Conservation (phyloP, 1,140 invertebrate genomes). For the Platorchestia sp. region DNA sequence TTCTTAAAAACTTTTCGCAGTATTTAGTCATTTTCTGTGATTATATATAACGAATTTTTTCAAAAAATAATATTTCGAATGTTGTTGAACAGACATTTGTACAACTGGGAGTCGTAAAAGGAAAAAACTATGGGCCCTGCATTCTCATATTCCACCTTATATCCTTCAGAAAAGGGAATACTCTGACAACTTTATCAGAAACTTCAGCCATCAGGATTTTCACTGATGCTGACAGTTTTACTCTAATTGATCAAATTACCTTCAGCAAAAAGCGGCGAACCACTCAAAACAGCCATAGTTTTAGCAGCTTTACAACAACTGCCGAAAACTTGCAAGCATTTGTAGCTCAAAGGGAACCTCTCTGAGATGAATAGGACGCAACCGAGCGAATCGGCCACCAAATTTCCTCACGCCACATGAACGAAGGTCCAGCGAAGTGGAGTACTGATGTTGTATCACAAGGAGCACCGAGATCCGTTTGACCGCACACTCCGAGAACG, state of each 20-base stretch:
- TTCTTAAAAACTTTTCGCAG: too few species aligned
- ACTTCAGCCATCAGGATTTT: too few species aligned
- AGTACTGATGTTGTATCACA: not conserved
- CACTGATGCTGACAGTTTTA: not conserved
- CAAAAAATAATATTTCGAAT: too few species aligned
- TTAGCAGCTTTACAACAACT: not conserved
- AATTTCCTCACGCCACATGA: not conserved
- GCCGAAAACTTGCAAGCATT: not conserved
- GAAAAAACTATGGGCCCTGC: too few species aligned
- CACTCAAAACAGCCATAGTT: not conserved
- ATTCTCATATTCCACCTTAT: too few species aligned
- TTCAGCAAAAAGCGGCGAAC: not conserved
- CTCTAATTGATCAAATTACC: not conserved
- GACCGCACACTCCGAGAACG: not conserved
- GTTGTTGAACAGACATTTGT: too few species aligned
- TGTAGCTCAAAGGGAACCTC: not conserved
- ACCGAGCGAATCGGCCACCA: not conserved
- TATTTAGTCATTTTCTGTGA: too few species aligned
- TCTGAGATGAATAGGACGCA: not conserved
- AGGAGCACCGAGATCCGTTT: not conserved
- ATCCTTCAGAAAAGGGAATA: too few species aligned
- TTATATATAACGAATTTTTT: too few species aligned
- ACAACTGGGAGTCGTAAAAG: too few species aligned
- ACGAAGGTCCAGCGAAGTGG: not conserved
- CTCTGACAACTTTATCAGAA: too few species aligned